Evolutionary conservation across 2,888 invertebrate species (phyloP), one percentile per base, ranked within the genome.

Genomic region (Aradus depressus): DNA sequence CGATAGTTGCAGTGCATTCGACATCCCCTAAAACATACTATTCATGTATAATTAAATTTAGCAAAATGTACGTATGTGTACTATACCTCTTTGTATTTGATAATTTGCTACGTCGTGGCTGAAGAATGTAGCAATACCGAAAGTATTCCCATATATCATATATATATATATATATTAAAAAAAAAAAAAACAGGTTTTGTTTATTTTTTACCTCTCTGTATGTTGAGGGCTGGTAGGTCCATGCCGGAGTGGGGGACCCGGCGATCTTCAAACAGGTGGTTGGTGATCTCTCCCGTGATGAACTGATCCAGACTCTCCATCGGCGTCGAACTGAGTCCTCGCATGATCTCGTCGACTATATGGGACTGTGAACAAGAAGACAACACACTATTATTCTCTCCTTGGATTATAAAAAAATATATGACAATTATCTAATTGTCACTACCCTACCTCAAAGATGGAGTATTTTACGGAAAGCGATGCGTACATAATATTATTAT

Each of bases 291-390:
- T 0, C 89, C 89, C 0, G 92, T 91, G 60, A 92, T 86, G 66
- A 92, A 91, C 66, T 91, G 90, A 70, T 92, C 92, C 44, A 92
- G 70, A 1, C 86, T 87, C 68, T 92, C 92, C 86, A 92, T 90
- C 1, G 91, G 90, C 0, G 89, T 89, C 0, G 89, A 83, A 0
- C 88, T 75, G 8, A 92, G 70, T 26, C 92, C 92, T 45, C 92
- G 78, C 53, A 82, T 75, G 39, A 92, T 79, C 66, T 91, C 89
- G 67, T 92, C 92, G 19, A 85, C 73, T 75, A 90, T 81, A 31
- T 80, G 77, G 10, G 80, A 79, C 70, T 82, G 71, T 66, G 70
- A 69, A 51, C 21, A 25, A 1, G 8, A 28, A 34, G 4, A 37
- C 8, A 38, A 38, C 8, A 38, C 10, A 14, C 14, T 8, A 10